Evolutionary conservation across 2,113 vertebrate species (phyloP), one percentile per base, ranked within the genome.

Genomic region (Rattus rattus): DNA sequence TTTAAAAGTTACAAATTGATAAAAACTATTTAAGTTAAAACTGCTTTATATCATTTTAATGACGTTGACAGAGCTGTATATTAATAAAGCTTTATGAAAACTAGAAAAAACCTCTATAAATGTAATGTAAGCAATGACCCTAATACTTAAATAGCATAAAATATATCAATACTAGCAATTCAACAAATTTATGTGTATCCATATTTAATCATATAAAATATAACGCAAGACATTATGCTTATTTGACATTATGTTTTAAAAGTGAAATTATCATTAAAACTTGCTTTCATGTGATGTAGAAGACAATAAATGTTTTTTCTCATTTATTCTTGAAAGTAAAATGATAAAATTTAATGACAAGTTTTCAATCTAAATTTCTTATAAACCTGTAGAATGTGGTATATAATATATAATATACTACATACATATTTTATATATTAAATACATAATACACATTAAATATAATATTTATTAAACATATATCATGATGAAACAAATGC

Each of bases 41-140:
- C 12, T 52, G 19, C 39, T 94, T 61, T 61, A 47, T 30, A 75
- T 1, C 88, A 72, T 93, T 77, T 59, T 75, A 12, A 73, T 6
- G 56, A 7, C 9, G 11, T 84, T 94, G 43, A 79, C 39, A 81
- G 83, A 70, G 28, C 49, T 95, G 36, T 61, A 26, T 77, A 20
- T 90, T 89, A 94, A 88, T 94, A 88, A 69, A 95, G 91, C 47
- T 75, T 95, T 93, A 94, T 93, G 86, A 65, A 95, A 92, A 77
- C 8, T 52, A 65, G 54, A 92, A 97, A 95, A 94, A 61, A 49
- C 69, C 24, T 91, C 24, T 61, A 49, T 86, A 97, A 96, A 92
- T 88, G 94, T 19, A 87, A 33, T 49, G 17, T 76, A 86, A 89
- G 43, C 76, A 97, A 88, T 77, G n/a, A 87, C 73, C 56, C 61